These are phyloP conservation scores for Leptinotarsa defecta DNA, from an alignment of 1,140 invertebrate species.

Conservation along the genomic window DNA sequence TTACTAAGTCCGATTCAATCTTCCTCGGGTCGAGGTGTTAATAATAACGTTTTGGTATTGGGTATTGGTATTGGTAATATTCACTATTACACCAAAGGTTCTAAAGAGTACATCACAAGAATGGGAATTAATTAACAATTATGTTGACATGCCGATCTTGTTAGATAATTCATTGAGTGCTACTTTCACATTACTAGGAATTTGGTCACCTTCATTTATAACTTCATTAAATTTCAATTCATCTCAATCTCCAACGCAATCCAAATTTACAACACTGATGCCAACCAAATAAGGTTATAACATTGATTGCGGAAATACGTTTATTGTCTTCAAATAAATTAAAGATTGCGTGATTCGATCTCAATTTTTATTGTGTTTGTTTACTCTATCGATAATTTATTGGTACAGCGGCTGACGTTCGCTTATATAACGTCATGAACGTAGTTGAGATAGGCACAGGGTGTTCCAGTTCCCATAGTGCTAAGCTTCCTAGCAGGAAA, in stretches of 20 bases:
- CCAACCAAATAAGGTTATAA: constrained; percentile 3
- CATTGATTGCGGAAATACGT: constrained; percentile 3
- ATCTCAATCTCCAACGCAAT: neutral
- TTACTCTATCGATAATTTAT: constrained; percentile 8
- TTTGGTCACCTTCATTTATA: neutral
- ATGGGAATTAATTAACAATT: too few relatives aligned
- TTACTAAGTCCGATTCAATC: too few relatives aligned
- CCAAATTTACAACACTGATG: neutral
- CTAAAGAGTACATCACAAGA: too few relatives aligned
- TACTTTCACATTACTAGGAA: too few relatives aligned
- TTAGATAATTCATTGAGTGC: too few relatives aligned
- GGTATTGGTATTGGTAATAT: too few relatives aligned
- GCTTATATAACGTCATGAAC: neutral
- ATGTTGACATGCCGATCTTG: too few relatives aligned
- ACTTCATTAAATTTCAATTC: neutral
- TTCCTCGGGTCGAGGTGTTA: too few relatives aligned
- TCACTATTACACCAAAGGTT: too few relatives aligned
- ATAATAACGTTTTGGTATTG: too few relatives aligned
- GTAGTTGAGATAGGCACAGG: neutral
- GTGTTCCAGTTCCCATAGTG: neutral
- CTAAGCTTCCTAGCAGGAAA: too few relatives aligned
- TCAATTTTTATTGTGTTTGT: neutral
- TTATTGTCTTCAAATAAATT: constrained; percentile 9
- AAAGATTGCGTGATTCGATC: constrained; percentile 8
- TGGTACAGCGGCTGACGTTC: neutral